Evolutionary conservation across 2,797 vertebrate genomes (phyloP).

Genomic region (Takifugu ocellatus): DNA sequence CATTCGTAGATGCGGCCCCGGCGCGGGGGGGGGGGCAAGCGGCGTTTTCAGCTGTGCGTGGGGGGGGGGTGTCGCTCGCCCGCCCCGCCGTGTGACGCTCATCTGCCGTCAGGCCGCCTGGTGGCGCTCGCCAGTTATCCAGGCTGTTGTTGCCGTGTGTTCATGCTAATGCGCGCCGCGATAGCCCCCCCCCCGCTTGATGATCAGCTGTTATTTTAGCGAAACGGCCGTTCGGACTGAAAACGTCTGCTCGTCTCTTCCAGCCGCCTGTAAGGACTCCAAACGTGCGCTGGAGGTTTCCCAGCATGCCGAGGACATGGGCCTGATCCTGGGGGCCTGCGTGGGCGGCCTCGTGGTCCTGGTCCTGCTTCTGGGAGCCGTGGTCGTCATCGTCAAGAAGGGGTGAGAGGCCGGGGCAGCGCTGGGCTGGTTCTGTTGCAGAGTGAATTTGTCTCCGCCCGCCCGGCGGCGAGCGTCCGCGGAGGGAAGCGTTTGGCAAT

Average conservation of each 20-base stretch:
- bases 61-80: no score
- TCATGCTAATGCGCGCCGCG: no score
- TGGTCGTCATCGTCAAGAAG: constrained; percentile 88
- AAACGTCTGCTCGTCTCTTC: background rate
- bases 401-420: constrained; percentile 75
- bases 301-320: constrained; percentile 93
- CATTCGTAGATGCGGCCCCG: no score
- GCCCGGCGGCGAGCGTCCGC: constrained; percentile 51
- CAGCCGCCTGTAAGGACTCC: constrained; percentile 92
- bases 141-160: no score
- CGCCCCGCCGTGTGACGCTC: no score
- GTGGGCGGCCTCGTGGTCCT: constrained; percentile 88
- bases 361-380: constrained; percentile 87
- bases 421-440: background rate
- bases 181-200: no score
- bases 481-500: constrained; percentile 44
- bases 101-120: no score
- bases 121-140: no score
- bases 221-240: no score
- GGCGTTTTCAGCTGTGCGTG: no score
- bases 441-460: constrained; percentile 48
- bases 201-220: background rate
- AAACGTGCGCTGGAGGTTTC: constrained; percentile 89
- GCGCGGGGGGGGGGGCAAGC: no score
- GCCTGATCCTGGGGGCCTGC: constrained; percentile 91